Percentiles rank a stretch among this genome's conserved stretches.
Evolutionary conservation across 2,888 invertebrate genomes (phyloP).

Genomic region (Hydropsyche betteni): DNA sequence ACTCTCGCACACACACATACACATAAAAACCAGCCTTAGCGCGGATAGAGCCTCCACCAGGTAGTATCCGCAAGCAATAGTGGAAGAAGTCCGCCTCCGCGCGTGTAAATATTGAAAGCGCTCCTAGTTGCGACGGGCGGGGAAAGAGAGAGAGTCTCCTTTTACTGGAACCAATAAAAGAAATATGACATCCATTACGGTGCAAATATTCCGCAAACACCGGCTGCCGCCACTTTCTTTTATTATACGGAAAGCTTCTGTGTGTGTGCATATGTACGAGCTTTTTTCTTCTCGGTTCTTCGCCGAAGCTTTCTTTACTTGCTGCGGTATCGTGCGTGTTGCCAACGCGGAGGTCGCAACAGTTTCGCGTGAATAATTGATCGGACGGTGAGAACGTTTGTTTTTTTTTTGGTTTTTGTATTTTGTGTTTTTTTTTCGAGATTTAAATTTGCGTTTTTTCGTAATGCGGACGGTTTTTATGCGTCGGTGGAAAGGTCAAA

Average conservation of each 20-base stretch:
- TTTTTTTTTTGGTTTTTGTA: too few relatives aligned
- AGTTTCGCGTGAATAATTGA: too few relatives aligned
- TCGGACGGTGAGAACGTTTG: too few relatives aligned
- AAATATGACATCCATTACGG: constrained; percentile 43
- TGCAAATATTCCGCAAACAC: constrained; percentile 37
- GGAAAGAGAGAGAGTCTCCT: neutral
- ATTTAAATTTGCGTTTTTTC: too few relatives aligned
- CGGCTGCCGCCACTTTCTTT: neutral
- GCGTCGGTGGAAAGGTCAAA: too few relatives aligned
- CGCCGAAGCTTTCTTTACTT: neutral
- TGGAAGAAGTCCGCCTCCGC: constrained; percentile 3
- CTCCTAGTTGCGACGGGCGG: constrained; percentile 19
- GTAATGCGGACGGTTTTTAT: too few relatives aligned
- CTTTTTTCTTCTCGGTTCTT: neutral
- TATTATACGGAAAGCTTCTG: neutral
- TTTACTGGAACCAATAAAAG: constrained; percentile 38
- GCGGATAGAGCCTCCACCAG: constrained; percentile 10
- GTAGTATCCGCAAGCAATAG: constrained; percentile 7
- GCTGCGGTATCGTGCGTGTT: too few relatives aligned
- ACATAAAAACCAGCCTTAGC: neutral
- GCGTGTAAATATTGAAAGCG: constrained; percentile 39
- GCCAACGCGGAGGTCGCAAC: too few relatives aligned
- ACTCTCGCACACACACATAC: neutral
- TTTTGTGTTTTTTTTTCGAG: too few relatives aligned
- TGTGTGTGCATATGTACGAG: neutral